phyloP scores from a whole-genome alignment of 2,797 vertebrate species.

The Rhinichthys osculus region DNA sequence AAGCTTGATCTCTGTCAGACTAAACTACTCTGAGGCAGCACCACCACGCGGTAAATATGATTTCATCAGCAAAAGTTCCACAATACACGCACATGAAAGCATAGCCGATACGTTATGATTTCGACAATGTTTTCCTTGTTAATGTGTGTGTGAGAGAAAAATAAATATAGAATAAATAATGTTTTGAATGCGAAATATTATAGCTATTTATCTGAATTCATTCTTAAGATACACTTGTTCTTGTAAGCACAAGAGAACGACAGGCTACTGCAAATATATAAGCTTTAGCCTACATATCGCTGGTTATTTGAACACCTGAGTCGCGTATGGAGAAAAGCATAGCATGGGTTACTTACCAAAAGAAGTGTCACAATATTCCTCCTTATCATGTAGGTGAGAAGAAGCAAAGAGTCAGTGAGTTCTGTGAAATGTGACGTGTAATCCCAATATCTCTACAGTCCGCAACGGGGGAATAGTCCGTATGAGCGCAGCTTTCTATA shows the following conservation, averaged over 20 bases:
- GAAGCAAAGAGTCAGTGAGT: conserved; percentile 64
- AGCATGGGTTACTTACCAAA: conserved; percentile 72
- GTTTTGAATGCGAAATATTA: not conserved
- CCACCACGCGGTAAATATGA: conserved; percentile 74
- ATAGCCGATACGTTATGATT: conserved; percentile 66
- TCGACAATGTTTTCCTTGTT: not conserved
- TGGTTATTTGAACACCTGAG: not conserved
- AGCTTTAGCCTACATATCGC: not conserved
- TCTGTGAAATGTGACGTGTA: conserved; percentile 53
- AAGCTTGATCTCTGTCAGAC: not conserved
- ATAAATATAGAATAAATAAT: not conserved
- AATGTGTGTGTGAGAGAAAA: not conserved
- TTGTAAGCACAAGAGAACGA: not conserved
- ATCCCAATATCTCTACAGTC: conserved; percentile 69
- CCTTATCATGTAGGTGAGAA: conserved; percentile 76
- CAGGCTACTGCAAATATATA: not conserved
- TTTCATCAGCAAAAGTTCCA: conserved; percentile 28
- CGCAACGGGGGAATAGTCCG: conserved; percentile 58
- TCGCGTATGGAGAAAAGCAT: not conserved
- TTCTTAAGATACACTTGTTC: not conserved
- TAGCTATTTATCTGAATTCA: not conserved
- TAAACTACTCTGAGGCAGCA: conserved; percentile 68
- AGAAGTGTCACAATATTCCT: conserved; percentile 73
- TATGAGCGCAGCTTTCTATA: conserved; percentile 48
- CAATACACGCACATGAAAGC: conserved; percentile 60